A percentile compares a stretch with the other conserved stretches of the same genome.
phyloP scores from a whole-genome alignment of 30 jellyfish, hydroid and myxozoan species.

The Pseudorhiza aurosa region DNA sequence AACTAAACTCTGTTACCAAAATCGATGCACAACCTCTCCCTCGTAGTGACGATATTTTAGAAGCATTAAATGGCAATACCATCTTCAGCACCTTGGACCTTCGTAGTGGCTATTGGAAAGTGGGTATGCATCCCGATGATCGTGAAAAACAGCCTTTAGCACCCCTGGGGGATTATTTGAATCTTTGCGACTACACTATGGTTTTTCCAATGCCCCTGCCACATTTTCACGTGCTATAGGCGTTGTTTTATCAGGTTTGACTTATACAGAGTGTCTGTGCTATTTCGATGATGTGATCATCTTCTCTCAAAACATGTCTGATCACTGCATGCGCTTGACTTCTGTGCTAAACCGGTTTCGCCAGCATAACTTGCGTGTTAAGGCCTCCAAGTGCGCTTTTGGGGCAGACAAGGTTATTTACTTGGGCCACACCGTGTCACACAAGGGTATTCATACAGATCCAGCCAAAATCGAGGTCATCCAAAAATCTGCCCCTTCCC shows the following conservation, averaged over 20 bases:
- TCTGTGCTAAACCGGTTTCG: conserved; percentile 13
- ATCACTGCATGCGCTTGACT: conserved; percentile 49
- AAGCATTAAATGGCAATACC: conserved; percentile 36
- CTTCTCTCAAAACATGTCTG: conserved; percentile 24
- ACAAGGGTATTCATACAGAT: conserved; percentile 46
- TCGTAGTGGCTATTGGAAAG: conserved; percentile 70
- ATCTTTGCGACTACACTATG: conserved; percentile 65
- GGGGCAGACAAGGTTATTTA: conserved; percentile 21
- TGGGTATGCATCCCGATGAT: conserved; percentile 11
- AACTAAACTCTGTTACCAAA: conserved; percentile 59
- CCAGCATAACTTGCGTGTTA: conserved; percentile 36
- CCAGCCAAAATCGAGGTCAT: conserved; percentile 50
- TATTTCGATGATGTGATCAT: conserved; percentile 77
- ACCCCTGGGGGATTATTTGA: conserved; percentile 53
- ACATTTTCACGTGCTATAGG: conserved; percentile 73
- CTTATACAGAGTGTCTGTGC: conserved; percentile 41
- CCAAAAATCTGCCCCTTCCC: conserved; percentile 57
- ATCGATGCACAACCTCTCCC: conserved; percentile 73
- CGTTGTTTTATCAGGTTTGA: conserved; percentile 32
- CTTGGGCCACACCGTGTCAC: conserved; percentile 24
- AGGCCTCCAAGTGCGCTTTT: conserved; percentile 38
- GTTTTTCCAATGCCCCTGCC: conserved; percentile 73
- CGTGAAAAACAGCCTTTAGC: conserved; percentile 71
- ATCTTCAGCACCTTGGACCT: conserved; percentile 62
- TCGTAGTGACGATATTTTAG: conserved; percentile 42